Conservation (phyloP, 1,140 invertebrate species). For the Oscheius sp. region DNA sequence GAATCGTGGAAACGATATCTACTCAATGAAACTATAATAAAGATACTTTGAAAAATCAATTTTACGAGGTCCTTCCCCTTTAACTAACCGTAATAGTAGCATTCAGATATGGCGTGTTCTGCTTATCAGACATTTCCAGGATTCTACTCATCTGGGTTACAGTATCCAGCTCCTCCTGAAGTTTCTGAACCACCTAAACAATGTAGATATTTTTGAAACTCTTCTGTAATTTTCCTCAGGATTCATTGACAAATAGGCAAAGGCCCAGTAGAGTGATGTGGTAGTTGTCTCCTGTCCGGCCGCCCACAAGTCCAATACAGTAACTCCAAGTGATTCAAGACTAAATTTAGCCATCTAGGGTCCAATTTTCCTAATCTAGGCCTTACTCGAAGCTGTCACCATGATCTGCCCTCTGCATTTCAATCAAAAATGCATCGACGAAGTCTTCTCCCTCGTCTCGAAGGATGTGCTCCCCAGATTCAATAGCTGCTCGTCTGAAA, state of each 20-base stretch:
- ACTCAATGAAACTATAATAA: no score
- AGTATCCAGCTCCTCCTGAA: neutral
- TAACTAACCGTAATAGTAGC: constrained; percentile 24
- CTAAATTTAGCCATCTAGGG: neutral
- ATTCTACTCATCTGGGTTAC: constrained; percentile 8
- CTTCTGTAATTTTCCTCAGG: neutral
- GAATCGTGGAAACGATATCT: no score
- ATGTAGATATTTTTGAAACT: neutral
- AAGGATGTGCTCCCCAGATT: constrained; percentile 61
- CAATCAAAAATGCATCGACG: constrained; percentile 65
- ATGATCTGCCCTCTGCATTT: constrained; percentile 54
- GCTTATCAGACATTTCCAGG: constrained; percentile 11
- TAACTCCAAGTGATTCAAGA: constrained; percentile 9
- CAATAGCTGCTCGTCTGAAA: constrained; percentile 33
- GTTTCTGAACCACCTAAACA: constrained; percentile 10
- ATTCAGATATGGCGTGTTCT: constrained; percentile 23
- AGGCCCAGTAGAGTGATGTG: constrained; percentile 24
- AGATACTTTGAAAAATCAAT: no score
- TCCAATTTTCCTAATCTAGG: neutral
- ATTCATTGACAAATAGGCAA: constrained; percentile 15
- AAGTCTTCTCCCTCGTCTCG: constrained; percentile 61
- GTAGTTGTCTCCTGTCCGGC: constrained; percentile 37
- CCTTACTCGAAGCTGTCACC: constrained; percentile 1
- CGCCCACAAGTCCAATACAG: constrained; percentile 28
- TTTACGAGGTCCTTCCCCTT: no score